phyloP scores from a whole-genome alignment of 2,113 vertebrate species.

The Ciconia boyciana region DNA sequence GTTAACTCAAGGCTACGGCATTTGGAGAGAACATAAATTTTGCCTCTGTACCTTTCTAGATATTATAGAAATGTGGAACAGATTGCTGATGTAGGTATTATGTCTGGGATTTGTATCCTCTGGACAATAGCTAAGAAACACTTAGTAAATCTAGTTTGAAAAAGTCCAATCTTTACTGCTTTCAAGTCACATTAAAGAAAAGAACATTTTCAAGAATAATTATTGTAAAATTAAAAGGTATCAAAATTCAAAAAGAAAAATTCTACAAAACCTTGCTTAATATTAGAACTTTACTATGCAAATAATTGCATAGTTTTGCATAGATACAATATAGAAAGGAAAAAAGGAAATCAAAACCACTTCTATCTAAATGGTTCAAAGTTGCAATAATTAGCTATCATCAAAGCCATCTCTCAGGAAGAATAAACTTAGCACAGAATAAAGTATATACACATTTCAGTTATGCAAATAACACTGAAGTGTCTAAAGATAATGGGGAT shows the following conservation, averaged over 20 bases:
- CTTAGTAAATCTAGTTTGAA: not conserved
- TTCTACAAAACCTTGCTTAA: not conserved
- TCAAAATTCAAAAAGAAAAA: not conserved
- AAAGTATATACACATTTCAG: not conserved
- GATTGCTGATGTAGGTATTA: not conserved
- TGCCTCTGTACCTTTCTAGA: not conserved
- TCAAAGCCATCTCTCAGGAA: conserved; percentile 53
- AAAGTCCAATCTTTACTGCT: not conserved
- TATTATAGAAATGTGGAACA: not conserved
- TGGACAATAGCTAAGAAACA: not conserved
- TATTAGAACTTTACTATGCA: not conserved
- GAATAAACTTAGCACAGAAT: conserved; percentile 14
- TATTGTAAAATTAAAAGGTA: not conserved
- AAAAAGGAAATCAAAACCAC: conserved; percentile 41
- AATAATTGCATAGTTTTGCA: conserved; percentile 3
- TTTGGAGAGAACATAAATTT: not conserved
- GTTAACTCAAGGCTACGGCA: not conserved
- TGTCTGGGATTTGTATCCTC: not conserved
- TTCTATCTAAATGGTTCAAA: conserved; percentile 54
- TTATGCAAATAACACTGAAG: conserved; percentile 29
- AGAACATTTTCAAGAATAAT: not conserved
- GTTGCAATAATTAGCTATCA: conserved; percentile 54
- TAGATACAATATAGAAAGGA: not conserved
- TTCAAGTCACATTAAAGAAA: not conserved
- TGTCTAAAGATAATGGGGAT: not conserved